Evolutionary conservation across 2,113 vertebrate species (phyloP).

Genomic region (Petrocephalus microphthalmus): DNA sequence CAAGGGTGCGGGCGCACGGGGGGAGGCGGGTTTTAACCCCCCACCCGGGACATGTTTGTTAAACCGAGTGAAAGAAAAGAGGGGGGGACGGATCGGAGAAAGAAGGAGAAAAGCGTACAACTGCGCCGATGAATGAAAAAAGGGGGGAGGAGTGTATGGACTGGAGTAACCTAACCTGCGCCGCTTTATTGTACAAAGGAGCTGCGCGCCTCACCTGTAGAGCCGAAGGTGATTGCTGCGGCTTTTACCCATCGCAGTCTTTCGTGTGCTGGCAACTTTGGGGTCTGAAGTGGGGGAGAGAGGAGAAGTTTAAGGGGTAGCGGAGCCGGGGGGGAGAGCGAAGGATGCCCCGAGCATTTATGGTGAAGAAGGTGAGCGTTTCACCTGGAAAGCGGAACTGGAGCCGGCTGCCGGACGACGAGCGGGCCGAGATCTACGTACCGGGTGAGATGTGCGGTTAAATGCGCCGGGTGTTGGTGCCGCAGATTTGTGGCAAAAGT

Average conservation of each 20-base stretch:
- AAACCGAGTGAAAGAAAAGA: not conserved
- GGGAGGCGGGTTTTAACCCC: not conserved
- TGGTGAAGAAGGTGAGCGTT: constrained; percentile 76
- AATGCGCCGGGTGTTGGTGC: not conserved
- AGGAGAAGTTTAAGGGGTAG: not conserved
- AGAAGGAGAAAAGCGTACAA: not conserved
- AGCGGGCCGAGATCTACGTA: constrained; percentile 79
- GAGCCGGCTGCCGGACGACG: constrained; percentile 75
- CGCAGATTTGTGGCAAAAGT: not conserved
- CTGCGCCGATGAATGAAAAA: constrained; percentile 2
- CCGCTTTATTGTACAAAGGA: not conserved
- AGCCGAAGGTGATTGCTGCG: not conserved
- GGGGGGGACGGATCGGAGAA: not conserved
- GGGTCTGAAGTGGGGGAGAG: constrained; percentile 7
- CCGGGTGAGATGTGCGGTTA: constrained; percentile 64
- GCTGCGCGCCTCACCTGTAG: not conserved
- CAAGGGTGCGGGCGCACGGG: not conserved
- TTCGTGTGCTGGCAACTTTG: not conserved
- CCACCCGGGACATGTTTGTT: not conserved
- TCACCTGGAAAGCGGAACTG: constrained; percentile 75
- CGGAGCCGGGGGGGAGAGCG: not conserved
- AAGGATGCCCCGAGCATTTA: constrained; percentile 79
- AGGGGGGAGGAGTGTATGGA: not conserved
- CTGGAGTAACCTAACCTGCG: constrained; percentile 3
- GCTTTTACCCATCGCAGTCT: not conserved